Evolutionary conservation across 2,888 invertebrate species (phyloP).

Genomic region (Drosophila imparisetae): DNA sequence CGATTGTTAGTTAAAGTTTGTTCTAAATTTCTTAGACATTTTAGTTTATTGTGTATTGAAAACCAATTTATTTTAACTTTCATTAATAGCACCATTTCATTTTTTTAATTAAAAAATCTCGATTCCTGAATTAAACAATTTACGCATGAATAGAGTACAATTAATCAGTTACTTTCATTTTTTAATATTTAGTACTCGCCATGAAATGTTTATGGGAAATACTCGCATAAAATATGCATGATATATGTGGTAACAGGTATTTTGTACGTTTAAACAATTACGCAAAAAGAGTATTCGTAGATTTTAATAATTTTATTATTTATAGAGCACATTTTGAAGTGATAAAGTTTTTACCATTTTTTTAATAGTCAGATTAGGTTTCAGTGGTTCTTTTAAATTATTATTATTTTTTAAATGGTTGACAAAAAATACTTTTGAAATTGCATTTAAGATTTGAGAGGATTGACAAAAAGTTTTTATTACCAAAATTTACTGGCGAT

Average conservation of each 20-base stretch:
- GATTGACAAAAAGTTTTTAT: neutral
- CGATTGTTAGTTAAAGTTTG: slow-evolving; percentile 20
- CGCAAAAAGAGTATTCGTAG: slow-evolving; percentile 25
- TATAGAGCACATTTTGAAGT: slow-evolving; percentile 37
- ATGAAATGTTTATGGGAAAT: slow-evolving; percentile 24
- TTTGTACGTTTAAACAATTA: slow-evolving; percentile 32
- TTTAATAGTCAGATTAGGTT: slow-evolving; percentile 14
- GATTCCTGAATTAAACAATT: slow-evolving; percentile 42
- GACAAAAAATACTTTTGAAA: neutral
- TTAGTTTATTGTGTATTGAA: neutral
- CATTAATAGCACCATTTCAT: neutral
- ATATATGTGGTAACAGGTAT: slow-evolving; percentile 44
- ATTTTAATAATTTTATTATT: slow-evolving; percentile 55
- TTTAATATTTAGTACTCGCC: slow-evolving; percentile 9
- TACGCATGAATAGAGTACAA: slow-evolving; percentile 19
- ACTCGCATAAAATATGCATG: slow-evolving; percentile 40
- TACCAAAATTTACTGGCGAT: neutral
- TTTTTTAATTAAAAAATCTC: neutral
- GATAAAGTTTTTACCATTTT: slow-evolving; percentile 36
- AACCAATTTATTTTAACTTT: neutral
- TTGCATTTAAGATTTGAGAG: neutral
- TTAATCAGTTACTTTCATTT: slow-evolving; percentile 51
- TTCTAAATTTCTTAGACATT: neutral
- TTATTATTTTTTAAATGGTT: slow-evolving; percentile 2
- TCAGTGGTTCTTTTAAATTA: slow-evolving; percentile 4